Conservation (phyloP, 2,888 invertebrate genomes). For the Apocheima hispidaria region DNA sequence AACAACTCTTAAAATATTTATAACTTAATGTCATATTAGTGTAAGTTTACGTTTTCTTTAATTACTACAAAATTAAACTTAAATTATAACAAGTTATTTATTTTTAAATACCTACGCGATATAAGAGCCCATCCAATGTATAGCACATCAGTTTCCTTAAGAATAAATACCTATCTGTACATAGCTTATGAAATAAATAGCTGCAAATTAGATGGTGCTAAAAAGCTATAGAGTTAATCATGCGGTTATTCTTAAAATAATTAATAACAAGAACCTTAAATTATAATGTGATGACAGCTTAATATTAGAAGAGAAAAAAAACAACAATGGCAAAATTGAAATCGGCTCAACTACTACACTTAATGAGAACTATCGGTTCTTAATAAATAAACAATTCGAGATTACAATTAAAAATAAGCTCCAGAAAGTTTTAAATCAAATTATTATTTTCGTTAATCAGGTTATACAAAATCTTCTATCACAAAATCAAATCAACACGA, state of each 20-base stretch:
- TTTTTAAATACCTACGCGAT: slow-evolving; percentile 60
- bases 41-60: slow-evolving; percentile 34
- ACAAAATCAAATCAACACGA: not conserved
- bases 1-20: slow-evolving; percentile 74
- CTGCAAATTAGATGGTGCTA: slow-evolving; percentile 48
- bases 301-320: slow-evolving; percentile 37
- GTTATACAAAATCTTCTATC: not conserved
- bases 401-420: slow-evolving; percentile 11
- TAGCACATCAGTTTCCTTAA: slow-evolving; percentile 64
- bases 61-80: slow-evolving; percentile 21
- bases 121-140: slow-evolving; percentile 63
- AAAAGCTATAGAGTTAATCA: slow-evolving; percentile 30
- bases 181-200: slow-evolving; percentile 62
- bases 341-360: slow-evolving; percentile 31
- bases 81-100: slow-evolving; percentile 56
- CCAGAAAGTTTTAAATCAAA: not conserved
- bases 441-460: not conserved
- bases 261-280: slow-evolving; percentile 31
- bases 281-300: slow-evolving; percentile 40
- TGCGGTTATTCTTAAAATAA: slow-evolving; percentile 25
- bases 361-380: slow-evolving; percentile 4
- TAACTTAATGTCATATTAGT: slow-evolving; percentile 64
- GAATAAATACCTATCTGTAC: slow-evolving; percentile 83
- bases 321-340: slow-evolving; percentile 44
- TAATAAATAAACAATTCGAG: slow-evolving; percentile 20